A percentile compares a stretch with the other conserved stretches of the same genome.
These are phyloP conservation scores for Spilogale gracilis DNA, from an alignment of 2,113 vertebrate genomes.

Conservation along the genomic window DNA sequence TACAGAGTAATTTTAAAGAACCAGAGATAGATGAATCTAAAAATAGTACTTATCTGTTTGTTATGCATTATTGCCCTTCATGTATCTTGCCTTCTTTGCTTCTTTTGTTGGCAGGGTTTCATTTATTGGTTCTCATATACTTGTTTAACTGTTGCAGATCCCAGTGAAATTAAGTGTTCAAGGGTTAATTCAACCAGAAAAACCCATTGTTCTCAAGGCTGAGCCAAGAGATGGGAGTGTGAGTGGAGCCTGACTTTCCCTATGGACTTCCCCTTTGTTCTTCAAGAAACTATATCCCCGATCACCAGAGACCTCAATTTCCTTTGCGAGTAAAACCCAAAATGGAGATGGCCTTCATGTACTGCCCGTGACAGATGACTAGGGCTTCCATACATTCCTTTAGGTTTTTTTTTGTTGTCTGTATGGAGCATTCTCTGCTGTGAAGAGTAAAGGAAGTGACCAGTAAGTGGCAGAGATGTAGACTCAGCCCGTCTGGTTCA, in stretches of 20 bases:
- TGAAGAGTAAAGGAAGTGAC: background rate
- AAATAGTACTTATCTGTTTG: background rate
- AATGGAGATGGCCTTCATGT: background rate
- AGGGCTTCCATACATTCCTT: background rate
- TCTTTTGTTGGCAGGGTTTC: background rate
- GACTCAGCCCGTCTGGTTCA: background rate
- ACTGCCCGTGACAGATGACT: too few species aligned
- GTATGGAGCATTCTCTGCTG: background rate
- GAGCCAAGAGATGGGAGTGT: background rate
- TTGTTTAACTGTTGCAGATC: background rate
- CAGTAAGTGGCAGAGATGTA: background rate
- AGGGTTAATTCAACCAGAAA: conserved; percentile 25
- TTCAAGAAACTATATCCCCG: background rate
- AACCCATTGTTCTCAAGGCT: conserved; percentile 74
- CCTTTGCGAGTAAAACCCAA: conserved; percentile 49
- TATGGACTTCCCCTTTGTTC: background rate
- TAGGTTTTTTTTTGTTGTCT: background rate
- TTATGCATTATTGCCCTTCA: background rate
- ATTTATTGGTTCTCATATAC: background rate
- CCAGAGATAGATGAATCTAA: background rate
- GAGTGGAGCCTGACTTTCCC: background rate
- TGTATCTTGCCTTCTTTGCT: conserved; percentile 19
- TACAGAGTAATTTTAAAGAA: background rate
- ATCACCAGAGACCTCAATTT: conserved; percentile 55
- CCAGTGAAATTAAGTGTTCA: conserved; percentile 60